phyloP scores from a whole-genome alignment of 2,797 vertebrate genomes.

The Neoniphon sammara region DNA sequence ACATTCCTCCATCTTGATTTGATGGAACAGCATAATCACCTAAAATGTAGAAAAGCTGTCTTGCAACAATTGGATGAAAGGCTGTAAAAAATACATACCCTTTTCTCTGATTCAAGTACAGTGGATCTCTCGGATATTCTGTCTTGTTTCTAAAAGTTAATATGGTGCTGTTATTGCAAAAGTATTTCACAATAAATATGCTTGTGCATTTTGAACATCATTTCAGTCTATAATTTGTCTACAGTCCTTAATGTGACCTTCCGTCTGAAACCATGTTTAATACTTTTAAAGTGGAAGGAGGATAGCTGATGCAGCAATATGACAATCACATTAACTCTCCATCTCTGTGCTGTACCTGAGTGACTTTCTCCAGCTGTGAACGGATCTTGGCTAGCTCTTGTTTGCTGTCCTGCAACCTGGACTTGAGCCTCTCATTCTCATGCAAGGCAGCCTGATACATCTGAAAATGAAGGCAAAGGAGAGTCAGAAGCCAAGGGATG shows the following conservation, averaged over 20 bases:
- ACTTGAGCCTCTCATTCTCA: constrained; percentile 95
- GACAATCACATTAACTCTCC: not conserved
- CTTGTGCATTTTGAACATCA: not conserved
- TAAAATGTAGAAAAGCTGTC: constrained; percentile 16
- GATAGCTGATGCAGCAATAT: not conserved
- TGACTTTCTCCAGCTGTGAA: constrained; percentile 90
- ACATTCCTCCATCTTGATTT: constrained; percentile 13
- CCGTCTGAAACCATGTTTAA: not conserved
- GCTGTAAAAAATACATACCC: constrained; percentile 78
- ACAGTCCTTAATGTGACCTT: not conserved
- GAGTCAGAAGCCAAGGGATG: too few species aligned
- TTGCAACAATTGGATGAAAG: constrained; percentile 20
- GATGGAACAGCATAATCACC: not conserved
- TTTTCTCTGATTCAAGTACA: constrained; percentile 91
- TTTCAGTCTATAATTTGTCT: constrained; percentile 8
- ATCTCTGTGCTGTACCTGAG: constrained; percentile 84
- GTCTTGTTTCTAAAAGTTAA: constrained; percentile 88
- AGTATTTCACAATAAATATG: not conserved
- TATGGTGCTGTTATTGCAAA: constrained; percentile 40
- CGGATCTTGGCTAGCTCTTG: constrained; percentile 90
- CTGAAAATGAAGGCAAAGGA: constrained; percentile 69
- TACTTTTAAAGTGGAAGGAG: not conserved
- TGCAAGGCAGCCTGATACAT: constrained; percentile 92
- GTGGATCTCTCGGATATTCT: constrained; percentile 90
- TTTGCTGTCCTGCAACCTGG: constrained; percentile 92